phyloP scores from a whole-genome alignment of 1,140 invertebrate species.

The Reticulitermes speratus region DNA sequence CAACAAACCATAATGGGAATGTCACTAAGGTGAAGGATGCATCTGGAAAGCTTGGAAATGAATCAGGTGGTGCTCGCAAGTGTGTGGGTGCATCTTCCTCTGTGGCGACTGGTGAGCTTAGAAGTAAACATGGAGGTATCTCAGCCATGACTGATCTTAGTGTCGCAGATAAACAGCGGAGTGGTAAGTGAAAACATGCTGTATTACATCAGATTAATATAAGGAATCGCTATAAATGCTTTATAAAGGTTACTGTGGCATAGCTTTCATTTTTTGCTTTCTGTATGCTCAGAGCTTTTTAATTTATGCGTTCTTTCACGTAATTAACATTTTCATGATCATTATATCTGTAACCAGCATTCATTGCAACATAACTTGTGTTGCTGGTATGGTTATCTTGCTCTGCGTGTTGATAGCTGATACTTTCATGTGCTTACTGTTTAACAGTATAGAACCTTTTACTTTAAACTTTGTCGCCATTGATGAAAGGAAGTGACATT shows the following conservation, averaged over 20 bases:
- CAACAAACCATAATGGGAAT: constrained; percentile 40
- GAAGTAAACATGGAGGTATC: background rate
- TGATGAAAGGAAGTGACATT: background rate
- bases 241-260: background rate
- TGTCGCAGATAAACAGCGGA: background rate
- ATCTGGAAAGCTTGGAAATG: constrained; percentile 13
- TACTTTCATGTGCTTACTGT: too few species aligned
- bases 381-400: too few species aligned
- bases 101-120: background rate
- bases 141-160: background rate
- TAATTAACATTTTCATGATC: background rate
- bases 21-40: constrained; percentile 46
- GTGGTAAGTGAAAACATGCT: background rate
- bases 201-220: background rate
- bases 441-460: too few species aligned
- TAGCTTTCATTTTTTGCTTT: background rate
- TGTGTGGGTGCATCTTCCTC: background rate
- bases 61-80: background rate
- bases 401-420: too few species aligned
- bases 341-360: background rate
- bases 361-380: background rate
- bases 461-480: too few species aligned
- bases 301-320: background rate
- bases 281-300: background rate
- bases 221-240: background rate